Evolutionary conservation across 2,113 vertebrate genomes (phyloP).

Genomic region (Falcunculus frontatus): DNA sequence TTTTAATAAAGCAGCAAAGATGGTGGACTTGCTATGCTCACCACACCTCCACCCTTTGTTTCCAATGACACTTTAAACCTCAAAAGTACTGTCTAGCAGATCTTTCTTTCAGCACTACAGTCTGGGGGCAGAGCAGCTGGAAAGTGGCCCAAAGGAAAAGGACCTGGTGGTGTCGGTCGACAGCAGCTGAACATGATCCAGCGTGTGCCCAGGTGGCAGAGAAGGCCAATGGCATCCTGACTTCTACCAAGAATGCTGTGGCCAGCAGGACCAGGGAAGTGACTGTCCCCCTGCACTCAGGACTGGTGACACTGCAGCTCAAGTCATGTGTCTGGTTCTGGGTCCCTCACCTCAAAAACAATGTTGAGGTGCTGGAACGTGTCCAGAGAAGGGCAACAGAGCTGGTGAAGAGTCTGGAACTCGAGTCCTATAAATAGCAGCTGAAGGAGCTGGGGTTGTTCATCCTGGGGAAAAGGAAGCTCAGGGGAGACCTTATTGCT

Average conservation of each 20-base stretch:
- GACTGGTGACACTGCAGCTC: not conserved
- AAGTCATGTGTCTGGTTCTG: not conserved
- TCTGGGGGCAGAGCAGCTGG: not conserved
- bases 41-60: not conserved
- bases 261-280: not conserved
- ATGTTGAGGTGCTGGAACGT: not conserved
- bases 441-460: not conserved
- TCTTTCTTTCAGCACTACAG: not conserved
- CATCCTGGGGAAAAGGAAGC: not conserved
- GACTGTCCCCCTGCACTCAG: not conserved
- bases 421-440: not conserved
- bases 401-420: not conserved
- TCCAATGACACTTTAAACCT: not conserved
- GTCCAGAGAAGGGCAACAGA: not conserved
- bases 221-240: not conserved
- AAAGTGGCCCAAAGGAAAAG: not conserved
- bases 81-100: not conserved
- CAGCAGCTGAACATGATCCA: not conserved
- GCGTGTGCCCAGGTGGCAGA: not conserved
- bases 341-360: not conserved
- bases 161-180: not conserved
- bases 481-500: not conserved
- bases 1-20: not conserved
- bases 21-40: rapidly evolving
- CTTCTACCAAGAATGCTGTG: no score